A percentile compares a stretch with the other conserved stretches of the same genome.
Conservation (phyloP, 1,140 invertebrate genomes). For the Maconellicoccus hirsutus region DNA sequence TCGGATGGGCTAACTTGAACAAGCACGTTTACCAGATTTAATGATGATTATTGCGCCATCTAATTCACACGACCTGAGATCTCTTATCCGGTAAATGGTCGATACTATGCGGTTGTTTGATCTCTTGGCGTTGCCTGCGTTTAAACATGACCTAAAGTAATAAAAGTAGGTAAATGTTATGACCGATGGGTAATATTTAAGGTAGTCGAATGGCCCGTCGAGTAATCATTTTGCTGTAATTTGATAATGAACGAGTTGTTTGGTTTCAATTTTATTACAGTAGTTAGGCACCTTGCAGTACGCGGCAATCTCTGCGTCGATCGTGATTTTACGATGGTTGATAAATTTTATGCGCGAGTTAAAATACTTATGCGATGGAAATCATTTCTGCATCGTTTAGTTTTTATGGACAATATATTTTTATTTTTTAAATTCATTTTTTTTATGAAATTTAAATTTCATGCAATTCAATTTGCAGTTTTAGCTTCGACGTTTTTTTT, state of each 20-base stretch:
- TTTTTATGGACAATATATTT: no score
- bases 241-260: background rate
- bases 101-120: background rate
- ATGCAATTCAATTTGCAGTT: no score
- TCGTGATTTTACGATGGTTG: no score
- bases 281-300: no score
- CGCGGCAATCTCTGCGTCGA: no score
- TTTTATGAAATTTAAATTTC: no score
- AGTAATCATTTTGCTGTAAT: background rate
- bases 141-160: constrained; percentile 11
- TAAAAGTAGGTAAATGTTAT: constrained; percentile 20
- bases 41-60: constrained; percentile 18
- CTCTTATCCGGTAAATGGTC: background rate
- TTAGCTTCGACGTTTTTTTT: no score
- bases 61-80: constrained; percentile 18
- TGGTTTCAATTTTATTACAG: background rate
- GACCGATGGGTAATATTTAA: background rate
- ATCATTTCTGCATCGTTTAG: no score
- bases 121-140: background rate
- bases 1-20: background rate
- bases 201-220: background rate
- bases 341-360: no score
- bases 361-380: no score
- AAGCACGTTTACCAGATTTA: constrained; percentile 16
- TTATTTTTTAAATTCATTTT: no score